These are phyloP conservation scores for Styela plicata DNA, from an alignment of 23 tunicate genomes.

Conservation along the genomic window DNA sequence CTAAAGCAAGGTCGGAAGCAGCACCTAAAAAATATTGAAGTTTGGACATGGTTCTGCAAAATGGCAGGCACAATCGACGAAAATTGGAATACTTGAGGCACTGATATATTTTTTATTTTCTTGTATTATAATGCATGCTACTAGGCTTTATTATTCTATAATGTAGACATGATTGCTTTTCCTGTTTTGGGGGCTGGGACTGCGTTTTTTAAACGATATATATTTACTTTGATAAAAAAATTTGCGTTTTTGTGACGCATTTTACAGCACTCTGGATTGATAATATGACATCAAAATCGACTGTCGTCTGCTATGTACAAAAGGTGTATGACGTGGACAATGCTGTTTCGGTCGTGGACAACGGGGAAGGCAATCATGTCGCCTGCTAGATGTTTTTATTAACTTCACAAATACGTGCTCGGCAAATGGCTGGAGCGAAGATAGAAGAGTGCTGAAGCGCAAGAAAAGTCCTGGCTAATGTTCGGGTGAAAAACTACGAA, in stretches of 20 bases:
- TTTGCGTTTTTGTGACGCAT: too few relatives aligned
- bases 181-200: not conserved
- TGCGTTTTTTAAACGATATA: too few relatives aligned
- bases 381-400: not conserved
- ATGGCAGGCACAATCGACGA: too few relatives aligned
- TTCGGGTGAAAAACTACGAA: constrained; percentile 4
- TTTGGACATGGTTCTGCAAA: too few relatives aligned
- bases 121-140: not conserved
- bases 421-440: constrained; percentile 19
- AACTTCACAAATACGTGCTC: not conserved
- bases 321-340: not conserved
- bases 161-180: not conserved
- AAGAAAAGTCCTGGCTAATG: not conserved
- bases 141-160: not conserved
- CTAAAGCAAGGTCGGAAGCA: too few relatives aligned
- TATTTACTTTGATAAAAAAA: too few relatives aligned
- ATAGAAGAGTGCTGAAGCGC: too few relatives aligned
- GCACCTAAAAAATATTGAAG: too few relatives aligned
- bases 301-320: not conserved
- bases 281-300: not conserved
- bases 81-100: too few relatives aligned
- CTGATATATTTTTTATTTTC: too few relatives aligned
- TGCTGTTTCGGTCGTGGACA: too few relatives aligned
- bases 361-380: not conserved
- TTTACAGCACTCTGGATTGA: too few relatives aligned